These are phyloP conservation scores for Stomatorhinus ivindoensis DNA, from an alignment of 2,113 vertebrate species.

Conservation along the genomic window DNA sequence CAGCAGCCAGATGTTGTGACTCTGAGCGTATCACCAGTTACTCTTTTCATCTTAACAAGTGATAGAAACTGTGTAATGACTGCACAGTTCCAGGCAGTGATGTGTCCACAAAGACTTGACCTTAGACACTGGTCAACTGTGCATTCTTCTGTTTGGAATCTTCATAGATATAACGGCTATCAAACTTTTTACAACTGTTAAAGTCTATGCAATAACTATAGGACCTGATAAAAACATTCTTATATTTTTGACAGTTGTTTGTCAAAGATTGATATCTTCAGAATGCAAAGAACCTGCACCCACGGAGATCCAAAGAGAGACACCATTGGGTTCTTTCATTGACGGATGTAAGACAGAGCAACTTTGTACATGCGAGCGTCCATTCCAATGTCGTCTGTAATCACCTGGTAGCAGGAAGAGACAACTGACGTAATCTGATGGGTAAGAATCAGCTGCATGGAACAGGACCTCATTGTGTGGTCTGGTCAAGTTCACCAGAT, in stretches of 20 bases:
- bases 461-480: neutral
- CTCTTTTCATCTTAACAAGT: too few relatives aligned
- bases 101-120: neutral
- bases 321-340: neutral
- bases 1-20: neutral
- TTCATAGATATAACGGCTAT: neutral
- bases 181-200: neutral
- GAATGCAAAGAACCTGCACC: neutral
- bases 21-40: neutral
- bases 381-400: conserved; percentile 1
- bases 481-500: neutral
- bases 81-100: neutral
- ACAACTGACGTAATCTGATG: neutral
- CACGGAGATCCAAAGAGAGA: neutral
- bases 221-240: neutral
- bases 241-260: neutral
- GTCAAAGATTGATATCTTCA: neutral
- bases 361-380: neutral
- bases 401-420: neutral
- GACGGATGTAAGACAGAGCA: neutral
- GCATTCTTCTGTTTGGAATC: neutral
- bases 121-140: neutral
- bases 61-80: neutral
- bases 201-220: neutral
- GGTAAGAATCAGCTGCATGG: neutral